Percentiles rank a stretch among this genome's conserved stretches.
phyloP scores from a whole-genome alignment of 92 coral and sea anemone species.

The Scolanthus callimorphus region DNA sequence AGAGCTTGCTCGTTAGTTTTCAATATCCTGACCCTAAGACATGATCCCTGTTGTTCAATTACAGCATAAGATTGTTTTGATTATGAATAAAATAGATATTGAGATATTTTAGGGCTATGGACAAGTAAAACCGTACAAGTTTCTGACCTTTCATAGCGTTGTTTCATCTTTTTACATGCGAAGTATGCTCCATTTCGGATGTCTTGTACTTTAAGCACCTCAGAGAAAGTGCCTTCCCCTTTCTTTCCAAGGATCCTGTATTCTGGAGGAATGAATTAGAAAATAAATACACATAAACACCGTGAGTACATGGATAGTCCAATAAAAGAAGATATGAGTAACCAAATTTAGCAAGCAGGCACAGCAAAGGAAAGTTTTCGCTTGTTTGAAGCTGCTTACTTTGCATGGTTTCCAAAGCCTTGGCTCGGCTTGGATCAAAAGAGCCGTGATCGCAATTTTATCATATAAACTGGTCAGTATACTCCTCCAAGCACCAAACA shows the following conservation, averaged over 20 bases:
- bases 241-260: conserved; percentile 97
- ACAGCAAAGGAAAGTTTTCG: too few relatives aligned
- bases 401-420: too few relatives aligned
- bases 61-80: background rate
- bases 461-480: too few relatives aligned
- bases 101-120: background rate
- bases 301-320: too few relatives aligned
- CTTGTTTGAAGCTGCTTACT: too few relatives aligned
- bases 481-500: too few relatives aligned
- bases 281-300: too few relatives aligned
- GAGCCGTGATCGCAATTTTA: too few relatives aligned
- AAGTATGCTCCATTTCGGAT: conserved; percentile 90
- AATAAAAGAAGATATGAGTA: too few relatives aligned
- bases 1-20: background rate
- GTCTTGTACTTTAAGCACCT: conserved; percentile 93
- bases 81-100: background rate
- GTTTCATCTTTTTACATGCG: conserved; percentile 99
- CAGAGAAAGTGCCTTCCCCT: conserved; percentile 99
- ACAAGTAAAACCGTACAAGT: background rate
- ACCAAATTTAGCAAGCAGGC: too few relatives aligned
- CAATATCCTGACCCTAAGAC: conserved; percentile 27
- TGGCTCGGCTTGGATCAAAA: too few relatives aligned
- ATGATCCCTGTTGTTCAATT: conserved; percentile 3
- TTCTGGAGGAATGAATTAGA: conserved; percentile 41
- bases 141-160: conserved; percentile 84